These are phyloP conservation scores for Ceratosolen fusciceps DNA, from an alignment of 1,140 invertebrate species.

Conservation along the genomic window DNA sequence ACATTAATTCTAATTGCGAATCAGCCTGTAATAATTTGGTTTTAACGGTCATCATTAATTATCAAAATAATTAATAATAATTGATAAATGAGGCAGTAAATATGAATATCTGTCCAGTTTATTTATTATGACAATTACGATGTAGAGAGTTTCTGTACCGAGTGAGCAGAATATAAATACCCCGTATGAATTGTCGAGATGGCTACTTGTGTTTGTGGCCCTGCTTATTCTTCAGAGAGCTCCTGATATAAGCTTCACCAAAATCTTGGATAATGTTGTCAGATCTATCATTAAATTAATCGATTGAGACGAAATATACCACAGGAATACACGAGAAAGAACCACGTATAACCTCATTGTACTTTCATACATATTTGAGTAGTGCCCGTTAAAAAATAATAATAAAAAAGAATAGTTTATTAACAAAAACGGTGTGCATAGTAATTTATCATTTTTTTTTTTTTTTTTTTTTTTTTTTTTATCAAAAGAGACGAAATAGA, in stretches of 20 bases:
- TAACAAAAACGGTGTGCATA: background rate
- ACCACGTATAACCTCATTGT: background rate
- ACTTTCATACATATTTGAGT: background rate
- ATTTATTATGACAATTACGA: background rate
- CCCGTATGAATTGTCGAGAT: background rate
- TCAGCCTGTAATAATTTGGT: no score
- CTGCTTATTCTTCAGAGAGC: background rate
- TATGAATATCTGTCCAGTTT: no score
- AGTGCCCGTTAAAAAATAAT: no score
- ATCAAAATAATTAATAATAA: no score
- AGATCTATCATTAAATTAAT: background rate
- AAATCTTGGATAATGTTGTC: background rate
- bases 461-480: no score
- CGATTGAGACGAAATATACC: background rate
- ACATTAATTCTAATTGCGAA: no score
- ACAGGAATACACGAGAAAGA: background rate
- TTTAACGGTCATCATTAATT: no score
- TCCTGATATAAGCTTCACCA: background rate
- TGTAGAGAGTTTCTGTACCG: background rate
- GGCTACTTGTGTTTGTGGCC: background rate
- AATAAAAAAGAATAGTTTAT: no score
- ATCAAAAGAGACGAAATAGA: background rate
- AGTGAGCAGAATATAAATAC: background rate
- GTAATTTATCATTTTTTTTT: background rate
- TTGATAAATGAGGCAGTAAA: no score